Percentiles rank a stretch among this genome's conserved stretches.
phyloP scores from a whole-genome alignment of 2,113 vertebrate species.

The Sorex fumeus region DNA sequence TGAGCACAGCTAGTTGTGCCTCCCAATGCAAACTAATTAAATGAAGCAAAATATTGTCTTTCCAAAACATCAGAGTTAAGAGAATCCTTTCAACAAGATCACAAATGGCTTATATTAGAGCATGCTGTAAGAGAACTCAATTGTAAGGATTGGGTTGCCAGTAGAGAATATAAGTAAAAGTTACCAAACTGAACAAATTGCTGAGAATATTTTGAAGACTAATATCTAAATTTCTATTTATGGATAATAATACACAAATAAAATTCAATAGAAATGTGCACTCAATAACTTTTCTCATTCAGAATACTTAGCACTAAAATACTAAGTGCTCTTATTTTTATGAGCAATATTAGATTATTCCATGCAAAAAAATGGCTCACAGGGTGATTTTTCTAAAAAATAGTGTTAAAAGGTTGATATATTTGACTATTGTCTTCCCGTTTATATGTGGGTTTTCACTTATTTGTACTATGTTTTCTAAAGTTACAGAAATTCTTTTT shows the following conservation, averaged over 20 bases:
- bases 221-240: too few relatives aligned
- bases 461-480: conserved; percentile 45
- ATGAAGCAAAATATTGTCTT: too few relatives aligned
- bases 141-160: neutral
- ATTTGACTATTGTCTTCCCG: neutral
- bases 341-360: neutral
- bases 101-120: neutral
- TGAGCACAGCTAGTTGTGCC: too few relatives aligned
- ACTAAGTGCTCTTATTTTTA: neutral
- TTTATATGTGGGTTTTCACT: neutral
- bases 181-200: neutral
- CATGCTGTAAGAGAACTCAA: neutral
- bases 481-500: conserved; percentile 63
- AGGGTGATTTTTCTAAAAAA: conserved; percentile 1
- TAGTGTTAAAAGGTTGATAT: neutral
- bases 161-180: neutral
- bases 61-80: too few relatives aligned
- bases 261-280: conserved; percentile 11
- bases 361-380: neutral
- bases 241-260: neutral
- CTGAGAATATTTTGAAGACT: neutral
- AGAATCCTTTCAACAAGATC: neutral
- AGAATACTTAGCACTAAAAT: neutral
- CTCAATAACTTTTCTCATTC: neutral
- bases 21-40: too few relatives aligned